Evolutionary conservation across 2,888 invertebrate species (phyloP), one percentile per base, ranked within the genome.

Genomic region (Dendrolimus houi): DNA sequence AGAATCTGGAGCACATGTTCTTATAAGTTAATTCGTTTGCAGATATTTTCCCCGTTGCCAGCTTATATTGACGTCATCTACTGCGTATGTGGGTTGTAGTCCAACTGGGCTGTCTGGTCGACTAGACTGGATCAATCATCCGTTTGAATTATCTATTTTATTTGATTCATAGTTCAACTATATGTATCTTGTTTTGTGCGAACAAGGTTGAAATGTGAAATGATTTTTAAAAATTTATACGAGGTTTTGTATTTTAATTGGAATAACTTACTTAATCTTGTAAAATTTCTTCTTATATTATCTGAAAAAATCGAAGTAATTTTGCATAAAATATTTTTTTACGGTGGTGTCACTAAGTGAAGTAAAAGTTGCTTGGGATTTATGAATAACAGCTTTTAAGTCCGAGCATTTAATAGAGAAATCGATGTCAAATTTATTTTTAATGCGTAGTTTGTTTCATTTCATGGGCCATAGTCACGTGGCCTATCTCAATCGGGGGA

Each of bases 401-500:
- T 29, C 6, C 29, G 29, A 29, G 29, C 29, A 29, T 0, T 29
- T 29, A 29, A 29, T 29, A 29, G 29, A 29, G 29, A 29, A 29
- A 29, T 29, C 47, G 47, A 47, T 47, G 9, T 9, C 8, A 12
- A 47, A 47, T 47, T 47, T 47, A 47, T 47, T 47, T 47, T 10
- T 47, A 47, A 47, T 47, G 47, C 47, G 47, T 12, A 47, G 47
- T 47, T 47, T 14, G 9, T 10, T 47, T 47, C 47, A 66, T 71
- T 76, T 72, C 64, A 71, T 70, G 69, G 68, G 64, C 68, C 69
- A 72, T 66, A 77, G 74, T n/a, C n/a, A 74, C 84, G 85, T 86
- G 85, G 77, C 77, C 81, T 84, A 85, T 86, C 83, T 84, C 79
- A 81, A 85, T 83, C 81, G 74, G 65, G 68, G 74, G 62, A 76